A percentile compares a stretch with the other conserved stretches of the same genome.
Evolutionary conservation across 1,140 invertebrate genomes (phyloP).

Genomic region (Micrasema longulum): DNA sequence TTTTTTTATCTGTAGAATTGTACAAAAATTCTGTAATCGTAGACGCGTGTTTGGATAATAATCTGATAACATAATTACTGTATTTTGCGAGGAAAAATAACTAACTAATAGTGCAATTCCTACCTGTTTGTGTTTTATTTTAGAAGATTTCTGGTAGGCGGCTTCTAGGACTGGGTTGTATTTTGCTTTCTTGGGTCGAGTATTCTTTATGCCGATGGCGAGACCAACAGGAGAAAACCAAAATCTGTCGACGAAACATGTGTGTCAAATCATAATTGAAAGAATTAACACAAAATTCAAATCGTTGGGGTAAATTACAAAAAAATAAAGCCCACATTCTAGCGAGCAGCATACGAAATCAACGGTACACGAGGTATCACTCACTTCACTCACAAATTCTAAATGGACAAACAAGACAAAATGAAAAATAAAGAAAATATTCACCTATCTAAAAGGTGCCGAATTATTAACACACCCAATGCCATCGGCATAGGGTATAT

Average conservation of each 20-base stretch:
- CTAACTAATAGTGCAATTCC: no score
- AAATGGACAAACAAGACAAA: constrained; percentile 34
- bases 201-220: constrained; percentile 82
- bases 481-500: constrained; percentile 86
- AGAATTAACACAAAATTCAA: constrained; percentile 17
- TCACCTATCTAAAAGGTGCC: constrained; percentile 87
- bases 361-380: constrained; percentile 36
- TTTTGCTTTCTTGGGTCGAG: constrained; percentile 78
- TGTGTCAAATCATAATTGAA: constrained; percentile 30
- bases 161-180: constrained; percentile 79
- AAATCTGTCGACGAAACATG: constrained; percentile 70
- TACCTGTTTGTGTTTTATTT: constrained; percentile 82
- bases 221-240: constrained; percentile 82
- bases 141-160: constrained; percentile 74
- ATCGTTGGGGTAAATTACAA: constrained; percentile 22
- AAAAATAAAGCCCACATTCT: not conserved
- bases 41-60: no score
- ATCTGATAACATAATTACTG: no score
- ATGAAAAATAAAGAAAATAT: constrained; percentile 52
- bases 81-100: no score
- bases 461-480: constrained; percentile 77
- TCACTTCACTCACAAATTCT: constrained; percentile 40
- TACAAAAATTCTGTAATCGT: no score
- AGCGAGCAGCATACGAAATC: constrained; percentile 35
- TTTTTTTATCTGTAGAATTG: no score